phyloP scores from a whole-genome alignment of 2,113 vertebrate species.

The Aplodontia rufa region DNA sequence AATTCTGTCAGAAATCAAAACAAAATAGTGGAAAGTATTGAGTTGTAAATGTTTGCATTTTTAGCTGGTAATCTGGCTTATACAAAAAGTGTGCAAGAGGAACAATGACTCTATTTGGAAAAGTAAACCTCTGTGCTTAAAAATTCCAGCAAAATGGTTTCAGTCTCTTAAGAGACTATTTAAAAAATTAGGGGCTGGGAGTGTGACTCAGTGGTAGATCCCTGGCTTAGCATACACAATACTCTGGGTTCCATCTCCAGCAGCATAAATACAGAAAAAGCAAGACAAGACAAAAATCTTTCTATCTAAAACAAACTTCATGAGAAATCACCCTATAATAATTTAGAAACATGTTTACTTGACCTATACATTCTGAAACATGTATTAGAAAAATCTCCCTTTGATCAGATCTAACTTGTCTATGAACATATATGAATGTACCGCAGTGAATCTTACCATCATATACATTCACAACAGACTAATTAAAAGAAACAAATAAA shows the following conservation, averaged over 20 bases:
- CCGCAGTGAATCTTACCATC: too few relatives aligned
- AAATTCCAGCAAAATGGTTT: not conserved
- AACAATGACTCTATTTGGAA: not conserved
- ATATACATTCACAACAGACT: too few relatives aligned
- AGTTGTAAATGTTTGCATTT: conserved; percentile 48
- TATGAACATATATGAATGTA: too few relatives aligned
- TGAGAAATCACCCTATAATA: too few relatives aligned
- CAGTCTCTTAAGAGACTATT: not conserved
- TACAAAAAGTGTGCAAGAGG: conserved; percentile 38
- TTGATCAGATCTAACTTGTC: too few relatives aligned
- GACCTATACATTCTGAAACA: not conserved
- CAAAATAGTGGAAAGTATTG: conserved; percentile 42
- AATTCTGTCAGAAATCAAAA: conserved; percentile 66
- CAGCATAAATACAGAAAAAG: not conserved
- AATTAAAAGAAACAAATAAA: too few relatives aligned
- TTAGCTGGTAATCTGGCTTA: conserved; percentile 2
- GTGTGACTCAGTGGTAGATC: too few relatives aligned
- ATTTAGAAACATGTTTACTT: not conserved
- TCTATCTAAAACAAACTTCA: too few relatives aligned
- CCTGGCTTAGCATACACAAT: too few relatives aligned
- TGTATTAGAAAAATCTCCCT: conserved; percentile 17
- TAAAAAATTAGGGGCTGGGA: not conserved
- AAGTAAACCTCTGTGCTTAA: conserved; percentile 28
- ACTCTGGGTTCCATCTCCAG: not conserved
- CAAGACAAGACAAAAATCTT: too few relatives aligned